phyloP scores from a whole-genome alignment of 64 coral and sea anemone genomes.

The Cladopsammia gracilis region DNA sequence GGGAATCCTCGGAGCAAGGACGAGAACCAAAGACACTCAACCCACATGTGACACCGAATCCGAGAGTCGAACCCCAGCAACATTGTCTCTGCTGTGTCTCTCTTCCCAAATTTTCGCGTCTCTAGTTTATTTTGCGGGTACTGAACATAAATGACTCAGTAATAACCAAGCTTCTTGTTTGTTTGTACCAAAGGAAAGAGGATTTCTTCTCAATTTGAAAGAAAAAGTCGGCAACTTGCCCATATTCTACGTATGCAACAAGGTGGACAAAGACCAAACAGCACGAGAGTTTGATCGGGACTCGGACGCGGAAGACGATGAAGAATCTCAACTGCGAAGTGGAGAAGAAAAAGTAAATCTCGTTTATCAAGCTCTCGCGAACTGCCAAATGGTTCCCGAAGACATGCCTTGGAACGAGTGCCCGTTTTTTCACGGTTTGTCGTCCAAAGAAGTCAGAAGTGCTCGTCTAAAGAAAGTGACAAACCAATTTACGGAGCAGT shows the following conservation, averaged over 20 bases:
- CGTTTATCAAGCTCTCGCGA: constrained; percentile 37
- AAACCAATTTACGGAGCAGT: constrained; percentile 8
- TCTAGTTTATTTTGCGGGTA: too few species aligned
- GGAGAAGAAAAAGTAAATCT: constrained; percentile 6
- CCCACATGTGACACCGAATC: too few species aligned
- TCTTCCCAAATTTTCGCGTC: too few species aligned
- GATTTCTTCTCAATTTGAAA: constrained; percentile 59
- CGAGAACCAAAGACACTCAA: too few species aligned
- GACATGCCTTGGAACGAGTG: background rate
- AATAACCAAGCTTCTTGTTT: background rate
- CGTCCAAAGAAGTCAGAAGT: constrained; percentile 50
- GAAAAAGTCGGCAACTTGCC: constrained; percentile 63
- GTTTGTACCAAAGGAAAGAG: constrained; percentile 44
- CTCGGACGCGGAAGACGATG: constrained; percentile 11
- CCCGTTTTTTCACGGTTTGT: constrained; percentile 59
- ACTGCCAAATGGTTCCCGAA: constrained; percentile 10
- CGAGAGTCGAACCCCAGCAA: too few species aligned
- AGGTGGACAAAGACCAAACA: constrained; percentile 43
- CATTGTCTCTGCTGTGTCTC: too few species aligned
- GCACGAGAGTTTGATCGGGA: constrained; percentile 69
- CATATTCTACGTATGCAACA: constrained; percentile 78
- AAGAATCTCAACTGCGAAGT: background rate
- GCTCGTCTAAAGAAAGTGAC: constrained; percentile 38
- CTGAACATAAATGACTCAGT: too few species aligned
- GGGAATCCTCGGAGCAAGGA: too few species aligned